Percentiles rank a stretch among this genome's conserved stretches.
phyloP scores from a whole-genome alignment of 2,888 invertebrate species.

The Nemapogon koenigi region DNA sequence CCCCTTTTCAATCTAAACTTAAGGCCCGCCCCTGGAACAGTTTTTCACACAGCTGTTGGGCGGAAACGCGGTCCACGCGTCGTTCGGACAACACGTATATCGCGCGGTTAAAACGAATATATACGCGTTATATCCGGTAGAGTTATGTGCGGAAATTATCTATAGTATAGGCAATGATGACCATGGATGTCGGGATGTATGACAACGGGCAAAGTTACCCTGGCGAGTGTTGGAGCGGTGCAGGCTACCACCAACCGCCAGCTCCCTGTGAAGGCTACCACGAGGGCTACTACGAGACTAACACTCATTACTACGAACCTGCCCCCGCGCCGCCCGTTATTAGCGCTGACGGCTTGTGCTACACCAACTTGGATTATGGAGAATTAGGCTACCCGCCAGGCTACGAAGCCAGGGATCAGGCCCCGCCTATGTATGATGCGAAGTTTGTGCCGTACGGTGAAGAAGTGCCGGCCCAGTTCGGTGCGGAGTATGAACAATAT shows the following conservation, averaged over 20 bases:
- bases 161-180: conserved; percentile 69
- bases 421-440: conserved; percentile 52
- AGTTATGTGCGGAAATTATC: background rate
- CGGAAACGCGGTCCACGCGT: background rate
- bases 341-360: conserved; percentile 86
- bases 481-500: conserved; percentile 64
- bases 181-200: conserved; percentile 85
- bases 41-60: no score
- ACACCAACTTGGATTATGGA: conserved; percentile 86
- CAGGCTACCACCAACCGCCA: conserved; percentile 34
- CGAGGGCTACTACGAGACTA: conserved; percentile 30
- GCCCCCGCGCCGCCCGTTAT: conserved; percentile 75
- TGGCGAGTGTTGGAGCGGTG: conserved; percentile 56
- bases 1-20: conserved; percentile 38
- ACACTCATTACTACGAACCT: conserved; percentile 60
- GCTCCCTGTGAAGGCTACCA: conserved; percentile 55
- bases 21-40: background rate
- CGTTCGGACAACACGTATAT: background rate
- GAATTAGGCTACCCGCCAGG: conserved; percentile 54
- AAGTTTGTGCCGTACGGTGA: conserved; percentile 40
- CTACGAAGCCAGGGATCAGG: conserved; percentile 60
- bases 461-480: conserved; percentile 47
- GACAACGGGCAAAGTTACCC: conserved; percentile 69
- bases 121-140: background rate
- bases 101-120: background rate